Evolutionary conservation across 2,113 vertebrate species (phyloP), one percentile per base, ranked within the genome.

Genomic region (Myxocyprinus asiaticus): DNA sequence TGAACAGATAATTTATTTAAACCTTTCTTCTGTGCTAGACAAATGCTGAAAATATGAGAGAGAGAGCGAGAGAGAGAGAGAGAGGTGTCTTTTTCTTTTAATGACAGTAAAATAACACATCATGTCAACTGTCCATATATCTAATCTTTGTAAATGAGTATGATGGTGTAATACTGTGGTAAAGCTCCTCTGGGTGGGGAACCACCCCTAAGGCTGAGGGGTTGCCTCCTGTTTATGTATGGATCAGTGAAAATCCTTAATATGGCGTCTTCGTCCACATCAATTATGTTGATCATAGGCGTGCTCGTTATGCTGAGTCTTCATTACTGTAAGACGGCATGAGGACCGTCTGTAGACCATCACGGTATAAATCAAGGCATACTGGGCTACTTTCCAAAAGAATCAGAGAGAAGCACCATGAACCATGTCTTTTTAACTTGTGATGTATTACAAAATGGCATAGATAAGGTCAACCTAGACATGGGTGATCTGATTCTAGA

Each of bases 281-380:
- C 93, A 94, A 95, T 96, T 95, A 95, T 90, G 91, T 94, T 94
- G 90, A 95, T 95, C 92, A 92, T 93, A 92, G 95, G 93, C 94
- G 94, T 86, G 91, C 93, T 95, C 92, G 71, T 95, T 95, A 95
- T 92, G 91, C 94, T 79, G 92, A 91, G 91, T 91, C 91, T 92
- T 95, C 94, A 94, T 96, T 95, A 95, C 91, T 92, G 91, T 92
- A 92, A 75, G 91, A 92, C 92, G 92, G 91, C 90, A 92, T 89
- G 88, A 91, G 92, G 91, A 94, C 92, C 92, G 93, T 92, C 92
- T 94, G 22, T 33, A 33, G 22, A 33, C 22, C 22, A 33, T 95
- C 93, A 67, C 10, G 42, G 56, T 70, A 70, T 43, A 42, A 64
- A 76, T 66, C 65, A 79, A 73, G 65, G 65, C 50, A 53, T 43